These are phyloP conservation scores for Aeoliscus strigatus DNA, from an alignment of 2,797 vertebrate genomes.

Conservation along the genomic window DNA sequence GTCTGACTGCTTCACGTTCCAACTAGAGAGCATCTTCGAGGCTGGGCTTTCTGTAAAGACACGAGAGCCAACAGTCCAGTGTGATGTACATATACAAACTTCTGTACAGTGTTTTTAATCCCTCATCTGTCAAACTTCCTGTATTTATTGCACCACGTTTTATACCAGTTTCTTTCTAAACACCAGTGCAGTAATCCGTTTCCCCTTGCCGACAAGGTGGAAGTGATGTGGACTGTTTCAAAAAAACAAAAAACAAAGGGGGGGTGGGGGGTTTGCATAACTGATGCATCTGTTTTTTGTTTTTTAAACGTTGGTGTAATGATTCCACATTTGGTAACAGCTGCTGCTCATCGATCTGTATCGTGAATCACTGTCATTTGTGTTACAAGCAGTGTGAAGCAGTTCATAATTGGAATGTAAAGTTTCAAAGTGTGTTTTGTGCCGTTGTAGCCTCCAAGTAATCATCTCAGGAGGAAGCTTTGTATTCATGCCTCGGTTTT, in stretches of 20 bases:
- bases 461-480: slow-evolving; percentile 22
- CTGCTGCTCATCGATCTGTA: slow-evolving; percentile 56
- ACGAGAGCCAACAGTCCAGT: slow-evolving; percentile 55
- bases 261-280: slow-evolving; percentile 51
- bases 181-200: slow-evolving; percentile 66
- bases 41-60: slow-evolving; percentile 52
- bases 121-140: slow-evolving; percentile 69
- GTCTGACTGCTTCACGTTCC: slow-evolving; percentile 39
- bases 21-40: slow-evolving; percentile 36
- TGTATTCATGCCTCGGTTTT: slow-evolving; percentile 24
- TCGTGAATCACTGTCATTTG: slow-evolving; percentile 60
- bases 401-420: slow-evolving; percentile 60
- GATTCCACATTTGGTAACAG: slow-evolving; percentile 67
- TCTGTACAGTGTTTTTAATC: slow-evolving; percentile 75
- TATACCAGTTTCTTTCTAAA: slow-evolving; percentile 68
- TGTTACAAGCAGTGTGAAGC: slow-evolving; percentile 56
- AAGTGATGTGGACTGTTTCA: slow-evolving; percentile 48
- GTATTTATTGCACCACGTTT: slow-evolving; percentile 71
- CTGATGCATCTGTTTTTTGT: slow-evolving; percentile 44
- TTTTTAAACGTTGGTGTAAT: slow-evolving; percentile 62
- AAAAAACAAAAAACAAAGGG: slow-evolving; percentile 24
- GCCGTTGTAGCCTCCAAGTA: slow-evolving; percentile 11
- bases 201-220: slow-evolving; percentile 43
- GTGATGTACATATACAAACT: slow-evolving; percentile 67
- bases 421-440: slow-evolving; percentile 38